phyloP scores from a whole-genome alignment of 2,113 vertebrate species.

The Polypterus bichir region DNA sequence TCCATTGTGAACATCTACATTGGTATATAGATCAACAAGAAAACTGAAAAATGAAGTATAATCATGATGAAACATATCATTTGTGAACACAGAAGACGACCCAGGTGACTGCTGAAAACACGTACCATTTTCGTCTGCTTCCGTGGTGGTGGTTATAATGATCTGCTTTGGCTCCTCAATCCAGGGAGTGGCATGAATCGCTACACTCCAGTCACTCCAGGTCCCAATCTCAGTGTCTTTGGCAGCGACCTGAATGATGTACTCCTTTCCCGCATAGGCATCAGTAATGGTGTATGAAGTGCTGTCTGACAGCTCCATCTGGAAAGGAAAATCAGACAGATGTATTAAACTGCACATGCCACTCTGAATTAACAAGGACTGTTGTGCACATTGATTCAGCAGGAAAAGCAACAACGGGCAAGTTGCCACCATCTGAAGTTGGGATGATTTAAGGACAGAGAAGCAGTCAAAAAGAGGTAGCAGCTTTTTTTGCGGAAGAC shows the following conservation, averaged over 20 bases:
- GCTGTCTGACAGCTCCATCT: slow-evolving; percentile 89
- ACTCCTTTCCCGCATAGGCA: slow-evolving; percentile 84
- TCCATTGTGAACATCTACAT: too few species aligned
- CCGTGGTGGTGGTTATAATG: slow-evolving; percentile 58
- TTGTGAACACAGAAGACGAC: too few species aligned
- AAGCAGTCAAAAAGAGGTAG: too few species aligned
- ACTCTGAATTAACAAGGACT: background rate
- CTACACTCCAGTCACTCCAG: slow-evolving; percentile 96
- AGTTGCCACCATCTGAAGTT: too few species aligned
- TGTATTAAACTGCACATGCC: background rate
- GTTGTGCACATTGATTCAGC: too few species aligned
- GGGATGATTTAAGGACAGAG: too few species aligned
- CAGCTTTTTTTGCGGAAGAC: too few species aligned
- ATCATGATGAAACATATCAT: too few species aligned
- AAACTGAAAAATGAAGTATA: too few species aligned
- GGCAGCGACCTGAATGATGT: slow-evolving; percentile 94
- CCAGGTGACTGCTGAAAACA: background rate
- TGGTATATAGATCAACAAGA: too few species aligned
- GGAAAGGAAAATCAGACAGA: slow-evolving; percentile 10
- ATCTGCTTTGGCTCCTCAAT: slow-evolving; percentile 70
- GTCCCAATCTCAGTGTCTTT: slow-evolving; percentile 94
- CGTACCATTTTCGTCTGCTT: slow-evolving; percentile 46
- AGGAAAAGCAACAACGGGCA: too few species aligned
- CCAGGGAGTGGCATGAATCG: slow-evolving; percentile 87
- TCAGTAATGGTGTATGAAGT: slow-evolving; percentile 87